Base-by-base conservation (phyloP, 2,888 invertebrate species). In the Agrochola lota region DNA sequence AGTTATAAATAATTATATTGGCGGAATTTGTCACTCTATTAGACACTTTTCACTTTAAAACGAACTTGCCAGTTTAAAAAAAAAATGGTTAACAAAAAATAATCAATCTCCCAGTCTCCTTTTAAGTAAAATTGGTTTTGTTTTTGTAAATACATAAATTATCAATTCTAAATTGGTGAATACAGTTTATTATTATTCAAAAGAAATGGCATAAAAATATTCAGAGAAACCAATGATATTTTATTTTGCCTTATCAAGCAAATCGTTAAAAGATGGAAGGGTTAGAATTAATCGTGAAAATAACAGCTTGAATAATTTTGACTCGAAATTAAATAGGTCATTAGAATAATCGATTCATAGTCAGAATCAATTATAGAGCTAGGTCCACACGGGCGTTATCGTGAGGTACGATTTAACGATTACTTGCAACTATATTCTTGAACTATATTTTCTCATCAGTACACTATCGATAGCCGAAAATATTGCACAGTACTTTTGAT, bases 221-320 rank as follows among this genome's bases (percentile, higher is more conserved):
- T 35, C 8, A 9, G 5, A n/a, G 4, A 43, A 52, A 17, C 52
- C 59, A 35, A 8, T 20, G 35, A 1, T 57, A 20, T 81, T 49
- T 63, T 57, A 68, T 49, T 49, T 49, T 49, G 11, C n/a, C 20
- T n/a, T 57, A 17, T 43, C 12, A 40, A 57, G 40, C 6, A 23
- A 76, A 82, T 76, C 68, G 57, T 43, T 46, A 62, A 64, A 76
- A 69, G 23, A 76, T 76, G 68, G 17, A 8, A 81, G 49, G 26
- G 46, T 68, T 52, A n/a, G 23, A 76, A 68, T 57, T 40, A 23
- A 57, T 81, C 5, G 57, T 68, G 23, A 40, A 76, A 68, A 82
- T 62, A 59, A 43, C n/a, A 63, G 49, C 3, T 35, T n/a, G 2
- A 46, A 23, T 62, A 20, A 81, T 60, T 66, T 60, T 17, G 7